A percentile compares a stretch with the other conserved stretches of the same genome.
These are phyloP conservation scores for Macroglossus sobrinus DNA, from an alignment of 2,113 vertebrate genomes.

Conservation along the genomic window DNA sequence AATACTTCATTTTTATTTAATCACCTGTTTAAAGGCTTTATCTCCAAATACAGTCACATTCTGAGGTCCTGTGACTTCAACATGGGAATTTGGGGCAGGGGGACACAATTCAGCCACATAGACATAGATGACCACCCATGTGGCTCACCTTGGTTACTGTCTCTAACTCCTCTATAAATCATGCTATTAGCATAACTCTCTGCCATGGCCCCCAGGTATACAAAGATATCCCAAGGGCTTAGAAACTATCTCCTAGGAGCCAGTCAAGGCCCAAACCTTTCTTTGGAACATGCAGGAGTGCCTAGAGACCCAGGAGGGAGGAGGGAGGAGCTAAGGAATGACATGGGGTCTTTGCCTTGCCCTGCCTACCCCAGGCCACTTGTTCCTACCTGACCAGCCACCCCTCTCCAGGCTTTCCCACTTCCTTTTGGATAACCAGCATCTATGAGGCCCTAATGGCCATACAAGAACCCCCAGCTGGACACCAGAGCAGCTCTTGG, in stretches of 20 bases:
- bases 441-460: neutral
- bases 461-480: neutral
- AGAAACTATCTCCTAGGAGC: neutral
- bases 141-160: neutral
- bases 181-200: neutral
- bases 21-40: neutral
- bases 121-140: neutral
- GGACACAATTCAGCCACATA: neutral
- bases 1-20: neutral
- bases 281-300: neutral
- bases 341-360: neutral
- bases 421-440: neutral
- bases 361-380: neutral
- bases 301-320: neutral
- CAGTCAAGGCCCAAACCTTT: neutral
- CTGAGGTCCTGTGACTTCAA: neutral
- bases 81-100: neutral
- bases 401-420: neutral
- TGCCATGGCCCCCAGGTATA: neutral
- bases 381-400: neutral
- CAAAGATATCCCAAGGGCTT: neutral
- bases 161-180: neutral
- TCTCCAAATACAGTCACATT: neutral
- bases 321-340: neutral
- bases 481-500: neutral